Percentiles rank a stretch among this genome's conserved stretches.
Evolutionary conservation across 2,888 invertebrate species (phyloP).

Genomic region (Chymomyza procnemis): DNA sequence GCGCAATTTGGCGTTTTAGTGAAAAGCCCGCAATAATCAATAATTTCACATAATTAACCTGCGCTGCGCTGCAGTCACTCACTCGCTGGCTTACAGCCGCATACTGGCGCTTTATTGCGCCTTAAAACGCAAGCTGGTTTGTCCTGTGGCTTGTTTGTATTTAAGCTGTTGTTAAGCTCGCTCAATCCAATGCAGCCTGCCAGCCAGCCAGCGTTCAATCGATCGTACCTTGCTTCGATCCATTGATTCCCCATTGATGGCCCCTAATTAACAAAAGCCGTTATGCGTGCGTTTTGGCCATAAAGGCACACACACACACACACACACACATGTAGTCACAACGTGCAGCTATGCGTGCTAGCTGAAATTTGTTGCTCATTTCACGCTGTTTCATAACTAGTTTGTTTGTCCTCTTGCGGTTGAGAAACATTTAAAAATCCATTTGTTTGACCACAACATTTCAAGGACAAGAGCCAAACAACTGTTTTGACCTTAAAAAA

Average conservation of each 20-base stretch:
- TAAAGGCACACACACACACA: no score
- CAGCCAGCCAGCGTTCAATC: constrained; percentile 20
- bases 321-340: neutral
- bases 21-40: constrained; percentile 62
- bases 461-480: neutral
- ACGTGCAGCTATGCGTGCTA: constrained; percentile 36
- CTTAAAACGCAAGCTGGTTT: constrained; percentile 45
- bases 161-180: neutral
- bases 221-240: constrained; percentile 34
- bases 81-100: neutral
- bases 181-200: neutral
- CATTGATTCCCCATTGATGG: constrained; percentile 60
- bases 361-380: constrained; percentile 41
- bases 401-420: constrained; percentile 39
- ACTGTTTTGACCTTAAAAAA: neutral
- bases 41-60: constrained; percentile 63
- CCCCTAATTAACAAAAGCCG: constrained; percentile 63
- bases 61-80: neutral
- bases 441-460: constrained; percentile 48
- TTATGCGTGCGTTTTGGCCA: constrained; percentile 44
- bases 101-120: constrained; percentile 29
- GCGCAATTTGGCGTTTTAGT: constrained; percentile 70
- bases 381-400: constrained; percentile 32
- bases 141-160: neutral
- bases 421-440: constrained; percentile 58